phyloP scores from a whole-genome alignment of 2,888 invertebrate species.

The Lochmaea capreae region DNA sequence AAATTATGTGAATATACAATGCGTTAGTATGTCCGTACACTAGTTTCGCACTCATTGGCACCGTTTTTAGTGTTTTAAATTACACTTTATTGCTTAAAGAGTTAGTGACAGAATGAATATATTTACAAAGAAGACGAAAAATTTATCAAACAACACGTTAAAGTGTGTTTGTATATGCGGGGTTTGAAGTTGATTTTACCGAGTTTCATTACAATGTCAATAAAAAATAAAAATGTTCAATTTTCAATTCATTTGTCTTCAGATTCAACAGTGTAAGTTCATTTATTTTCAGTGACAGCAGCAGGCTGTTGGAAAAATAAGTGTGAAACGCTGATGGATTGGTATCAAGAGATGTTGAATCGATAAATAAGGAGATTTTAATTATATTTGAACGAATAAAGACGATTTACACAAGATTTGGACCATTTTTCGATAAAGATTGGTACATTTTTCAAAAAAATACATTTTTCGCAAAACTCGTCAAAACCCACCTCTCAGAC shows the following conservation, averaged over 20 bases:
- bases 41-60: slow-evolving; percentile 43
- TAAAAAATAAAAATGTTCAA: neutral
- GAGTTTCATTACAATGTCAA: neutral
- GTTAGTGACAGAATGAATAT: slow-evolving; percentile 31
- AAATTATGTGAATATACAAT: slow-evolving; percentile 10
- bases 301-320: too few species aligned
- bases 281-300: too few species aligned
- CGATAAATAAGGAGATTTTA: too few species aligned
- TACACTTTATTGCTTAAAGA: slow-evolving; percentile 44
- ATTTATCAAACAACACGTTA: slow-evolving; percentile 9
- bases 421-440: too few species aligned
- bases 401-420: too few species aligned
- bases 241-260: too few species aligned
- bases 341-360: too few species aligned
- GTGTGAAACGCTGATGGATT: too few species aligned
- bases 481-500: slow-evolving; percentile 10
- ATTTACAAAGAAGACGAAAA: slow-evolving; percentile 35
- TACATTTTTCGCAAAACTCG: slow-evolving; percentile 9
- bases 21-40: slow-evolving; percentile 31
- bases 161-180: neutral
- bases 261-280: neutral
- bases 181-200: neutral
- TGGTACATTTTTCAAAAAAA: neutral
- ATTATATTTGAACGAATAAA: too few species aligned
- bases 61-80: slow-evolving; percentile 40